Percentiles rank a stretch among this genome's conserved stretches.
phyloP scores from a whole-genome alignment of 2,113 vertebrate genomes.

The Mustela nigripes region DNA sequence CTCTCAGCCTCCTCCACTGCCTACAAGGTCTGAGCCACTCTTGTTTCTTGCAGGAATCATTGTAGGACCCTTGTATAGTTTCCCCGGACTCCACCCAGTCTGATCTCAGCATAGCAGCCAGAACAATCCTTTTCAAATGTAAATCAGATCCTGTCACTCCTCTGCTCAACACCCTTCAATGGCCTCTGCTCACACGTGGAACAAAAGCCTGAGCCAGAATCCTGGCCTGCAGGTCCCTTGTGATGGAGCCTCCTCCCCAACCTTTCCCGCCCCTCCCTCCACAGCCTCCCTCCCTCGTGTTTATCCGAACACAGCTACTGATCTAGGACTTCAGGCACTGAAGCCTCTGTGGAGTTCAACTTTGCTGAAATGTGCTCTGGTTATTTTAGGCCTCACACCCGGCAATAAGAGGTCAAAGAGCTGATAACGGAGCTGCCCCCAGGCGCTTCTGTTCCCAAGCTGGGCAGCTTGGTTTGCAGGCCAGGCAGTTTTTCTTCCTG shows the following conservation, averaged over 20 bases:
- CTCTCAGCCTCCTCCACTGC: background rate
- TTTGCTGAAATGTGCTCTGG: background rate
- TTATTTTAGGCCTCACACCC: slow-evolving; percentile 41
- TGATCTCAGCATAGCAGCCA: background rate
- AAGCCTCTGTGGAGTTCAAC: background rate
- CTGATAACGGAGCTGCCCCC: background rate
- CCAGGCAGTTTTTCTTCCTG: slow-evolving; percentile 32
- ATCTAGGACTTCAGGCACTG: background rate
- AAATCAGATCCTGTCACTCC: background rate
- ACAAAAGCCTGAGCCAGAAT: background rate
- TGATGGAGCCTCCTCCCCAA: background rate
- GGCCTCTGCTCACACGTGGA: background rate
- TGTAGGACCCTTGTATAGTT: background rate
- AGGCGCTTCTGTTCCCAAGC: background rate
- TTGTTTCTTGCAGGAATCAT: background rate
- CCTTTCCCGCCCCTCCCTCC: too few relatives aligned
- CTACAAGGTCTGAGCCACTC: background rate
- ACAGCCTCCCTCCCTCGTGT: too few relatives aligned
- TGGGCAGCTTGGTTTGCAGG: slow-evolving; percentile 48
- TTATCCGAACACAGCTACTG: background rate
- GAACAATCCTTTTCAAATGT: slow-evolving; percentile 13
- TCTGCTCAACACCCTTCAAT: background rate
- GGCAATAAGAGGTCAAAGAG: slow-evolving; percentile 37
- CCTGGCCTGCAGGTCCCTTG: background rate
- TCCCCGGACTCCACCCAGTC: background rate